Evolutionary conservation across 2,888 invertebrate species (phyloP).

Genomic region (Philereme vetulata): DNA sequence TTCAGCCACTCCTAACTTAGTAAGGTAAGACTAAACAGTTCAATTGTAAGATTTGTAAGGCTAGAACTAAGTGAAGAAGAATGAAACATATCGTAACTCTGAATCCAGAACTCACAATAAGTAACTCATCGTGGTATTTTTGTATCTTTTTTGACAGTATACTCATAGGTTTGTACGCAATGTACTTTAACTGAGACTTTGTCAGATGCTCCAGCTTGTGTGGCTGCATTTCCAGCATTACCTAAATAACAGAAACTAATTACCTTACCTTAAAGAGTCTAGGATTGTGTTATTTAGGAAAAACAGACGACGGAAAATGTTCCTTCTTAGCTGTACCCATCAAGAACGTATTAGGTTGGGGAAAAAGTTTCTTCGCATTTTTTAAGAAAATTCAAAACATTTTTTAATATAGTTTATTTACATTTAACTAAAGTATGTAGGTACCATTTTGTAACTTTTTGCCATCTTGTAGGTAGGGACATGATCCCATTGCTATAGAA

Average conservation of each 20-base stretch:
- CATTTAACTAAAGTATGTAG: too few species aligned
- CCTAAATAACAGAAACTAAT: slow-evolving; percentile 45
- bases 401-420: too few species aligned
- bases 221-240: slow-evolving; percentile 64
- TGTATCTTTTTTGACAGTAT: slow-evolving; percentile 63
- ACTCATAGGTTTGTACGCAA: slow-evolving; percentile 59
- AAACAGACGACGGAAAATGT: too few species aligned
- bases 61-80: slow-evolving; percentile 6
- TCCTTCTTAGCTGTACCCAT: too few species aligned
- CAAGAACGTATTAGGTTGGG: too few species aligned
- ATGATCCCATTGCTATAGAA: too few species aligned
- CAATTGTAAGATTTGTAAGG: slow-evolving; percentile 1
- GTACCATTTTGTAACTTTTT: too few species aligned
- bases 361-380: too few species aligned
- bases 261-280: too few species aligned
- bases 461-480: too few species aligned
- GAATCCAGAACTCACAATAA: slow-evolving; percentile 18
- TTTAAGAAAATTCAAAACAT: too few species aligned
- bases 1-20: neutral
- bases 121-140: slow-evolving; percentile 44
- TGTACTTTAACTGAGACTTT: slow-evolving; percentile 56
- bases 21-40: neutral
- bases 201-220: slow-evolving; percentile 57
- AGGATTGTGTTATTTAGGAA: too few species aligned
- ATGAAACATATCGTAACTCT: slow-evolving; percentile 9